Evolutionary conservation across 2,888 invertebrate species (phyloP), one percentile per base, ranked within the genome.

Genomic region (Brachyptera putata): DNA sequence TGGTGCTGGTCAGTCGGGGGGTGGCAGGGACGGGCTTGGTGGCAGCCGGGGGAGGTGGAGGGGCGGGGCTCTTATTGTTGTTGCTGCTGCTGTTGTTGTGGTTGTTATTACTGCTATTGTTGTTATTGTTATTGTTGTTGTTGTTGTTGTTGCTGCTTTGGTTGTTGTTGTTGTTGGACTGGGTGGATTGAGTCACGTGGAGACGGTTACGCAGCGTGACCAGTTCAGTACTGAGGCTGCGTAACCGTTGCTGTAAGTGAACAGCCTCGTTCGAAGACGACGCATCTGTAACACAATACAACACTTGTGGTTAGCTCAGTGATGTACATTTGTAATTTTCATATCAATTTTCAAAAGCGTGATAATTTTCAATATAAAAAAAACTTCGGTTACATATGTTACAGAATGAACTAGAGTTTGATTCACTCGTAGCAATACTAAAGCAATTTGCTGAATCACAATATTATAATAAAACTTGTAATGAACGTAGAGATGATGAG

Each of bases 241-340:
- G 87, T 72, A 94, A 82, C 68, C 92, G 86, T 76, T 93, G 93
- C 79, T 94, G 92, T 72, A 94, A 80, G 75, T 93, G 93, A 70
- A 92, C 93, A 68, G 93, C 93, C 81, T 94, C 94, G 81, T 92
- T 93, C 70, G 92, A 92, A 66, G 92, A 93, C 70, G 93, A 91
- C 70, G 93, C 93, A 89, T 94, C 94, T 94, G 82, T 24, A n/a
- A 24, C 3, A 46, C 22, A 46, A 2, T 18, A 16, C 3, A 18
- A 2, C 3, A 21, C 13, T 21, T 16, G 16, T 41, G 3, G 14
- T 30, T 21, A 14, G 34, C 11, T 3, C n/a, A n/a, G n/a, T n/a
- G n/a, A n/a, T n/a, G n/a, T n/a, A n/a, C n/a, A n/a, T n/a, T n/a
- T n/a, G n/a, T n/a, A n/a, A n/a, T n/a, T n/a, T n/a, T n/a, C n/a